These are phyloP conservation scores for Oscheius sp. DNA, from an alignment of 2,888 invertebrate genomes.

Conservation along the genomic window DNA sequence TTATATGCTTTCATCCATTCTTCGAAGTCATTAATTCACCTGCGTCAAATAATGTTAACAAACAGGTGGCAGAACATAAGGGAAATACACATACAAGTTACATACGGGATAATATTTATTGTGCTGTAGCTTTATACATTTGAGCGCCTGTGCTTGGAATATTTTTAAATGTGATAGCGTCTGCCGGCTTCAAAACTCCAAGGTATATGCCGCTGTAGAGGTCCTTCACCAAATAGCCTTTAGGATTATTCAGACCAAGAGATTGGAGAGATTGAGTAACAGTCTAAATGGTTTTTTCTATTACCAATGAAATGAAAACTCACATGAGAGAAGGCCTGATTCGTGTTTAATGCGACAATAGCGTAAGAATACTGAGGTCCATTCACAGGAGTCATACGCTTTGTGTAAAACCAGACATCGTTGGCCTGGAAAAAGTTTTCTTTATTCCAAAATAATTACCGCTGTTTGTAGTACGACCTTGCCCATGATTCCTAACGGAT, in stretches of 20 bases:
- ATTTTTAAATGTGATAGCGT: neutral
- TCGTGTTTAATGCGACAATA: conserved; percentile 52
- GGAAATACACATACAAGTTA: too few relatives aligned
- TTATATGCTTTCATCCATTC: neutral
- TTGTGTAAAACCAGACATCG: conserved; percentile 48
- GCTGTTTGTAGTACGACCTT: conserved; percentile 50
- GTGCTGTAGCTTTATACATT: neutral
- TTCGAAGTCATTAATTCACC: neutral
- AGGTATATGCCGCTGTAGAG: neutral
- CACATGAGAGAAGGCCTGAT: neutral
- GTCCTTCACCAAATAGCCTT: conserved; percentile 1
- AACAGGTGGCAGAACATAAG: too few relatives aligned
- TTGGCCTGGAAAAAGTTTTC: conserved; percentile 37
- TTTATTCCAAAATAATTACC: neutral
- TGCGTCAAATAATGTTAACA: too few relatives aligned
- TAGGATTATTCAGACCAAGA: neutral
- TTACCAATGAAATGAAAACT: neutral
- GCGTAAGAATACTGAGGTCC: conserved; percentile 42
- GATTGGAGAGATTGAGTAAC: neutral
- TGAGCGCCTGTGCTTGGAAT: conserved; percentile 3
- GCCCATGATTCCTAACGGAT: conserved; percentile 66
- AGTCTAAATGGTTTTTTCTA: neutral
- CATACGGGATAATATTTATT: too few relatives aligned
- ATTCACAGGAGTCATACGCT: conserved; percentile 50
- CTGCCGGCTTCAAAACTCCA: neutral